Conservation (phyloP, 2,113 vertebrate species). For the Oceanodroma tethys region DNA sequence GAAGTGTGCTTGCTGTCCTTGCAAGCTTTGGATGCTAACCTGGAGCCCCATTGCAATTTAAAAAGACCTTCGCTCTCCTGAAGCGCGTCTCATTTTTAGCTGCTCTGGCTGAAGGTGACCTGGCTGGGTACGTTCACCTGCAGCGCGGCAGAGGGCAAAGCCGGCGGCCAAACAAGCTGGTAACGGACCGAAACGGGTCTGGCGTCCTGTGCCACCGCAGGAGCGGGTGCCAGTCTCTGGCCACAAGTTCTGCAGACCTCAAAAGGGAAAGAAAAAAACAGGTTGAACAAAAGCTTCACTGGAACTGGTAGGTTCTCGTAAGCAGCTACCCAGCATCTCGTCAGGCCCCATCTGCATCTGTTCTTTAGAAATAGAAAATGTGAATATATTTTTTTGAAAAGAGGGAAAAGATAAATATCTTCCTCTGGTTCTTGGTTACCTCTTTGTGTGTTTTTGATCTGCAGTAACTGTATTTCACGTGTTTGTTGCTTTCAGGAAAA, state of each 20-base stretch:
- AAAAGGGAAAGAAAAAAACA: not conserved
- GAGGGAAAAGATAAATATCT: not conserved
- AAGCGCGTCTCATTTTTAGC: fast-evolving
- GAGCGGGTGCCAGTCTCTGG: fast-evolving
- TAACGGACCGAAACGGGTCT: fast-evolving
- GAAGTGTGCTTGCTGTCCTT: not conserved
- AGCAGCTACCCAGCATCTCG: not conserved
- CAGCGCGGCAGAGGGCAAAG: not conserved
- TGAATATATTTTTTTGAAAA: fast-evolving
- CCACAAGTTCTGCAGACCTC: fast-evolving
- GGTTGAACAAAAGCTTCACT: not conserved
- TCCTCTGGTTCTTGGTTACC: not conserved
- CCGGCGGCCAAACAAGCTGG: fast-evolving
- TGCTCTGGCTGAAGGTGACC: not conserved
- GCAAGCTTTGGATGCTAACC: not conserved
- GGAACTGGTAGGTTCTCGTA: fast-evolving
- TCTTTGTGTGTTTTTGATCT: not conserved
- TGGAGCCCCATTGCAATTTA: fast-evolving
- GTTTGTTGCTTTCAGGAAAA: not conserved
- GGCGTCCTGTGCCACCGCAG: fast-evolving
- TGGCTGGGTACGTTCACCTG: fast-evolving
- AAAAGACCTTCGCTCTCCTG: fast-evolving
- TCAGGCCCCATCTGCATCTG: fast-evolving
- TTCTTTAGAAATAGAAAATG: not conserved
- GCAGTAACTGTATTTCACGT: not conserved